These are phyloP conservation scores for Hippocampus comes DNA, from an alignment of 2,113 vertebrate genomes.

Conservation along the genomic window DNA sequence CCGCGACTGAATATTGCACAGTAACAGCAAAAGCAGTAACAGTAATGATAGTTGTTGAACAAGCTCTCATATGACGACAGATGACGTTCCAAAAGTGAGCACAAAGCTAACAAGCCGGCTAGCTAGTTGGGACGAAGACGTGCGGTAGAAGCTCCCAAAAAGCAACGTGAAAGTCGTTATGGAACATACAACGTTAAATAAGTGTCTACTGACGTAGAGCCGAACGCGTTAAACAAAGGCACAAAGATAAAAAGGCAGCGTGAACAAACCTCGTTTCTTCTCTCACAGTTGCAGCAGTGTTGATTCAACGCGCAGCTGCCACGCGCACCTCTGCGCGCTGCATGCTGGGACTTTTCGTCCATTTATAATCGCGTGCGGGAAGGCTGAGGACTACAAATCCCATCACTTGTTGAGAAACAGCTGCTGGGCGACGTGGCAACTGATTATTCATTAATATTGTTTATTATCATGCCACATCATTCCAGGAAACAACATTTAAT, in stretches of 20 bases:
- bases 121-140: neutral
- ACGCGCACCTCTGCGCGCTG: slow-evolving; percentile 11
- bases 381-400: slow-evolving; percentile 57
- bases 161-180: neutral
- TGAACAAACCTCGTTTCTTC: slow-evolving; percentile 24
- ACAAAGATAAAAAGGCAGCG: neutral
- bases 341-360: slow-evolving; percentile 50
- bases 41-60: neutral
- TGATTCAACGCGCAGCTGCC: neutral
- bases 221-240: neutral
- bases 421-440: slow-evolving; percentile 8
- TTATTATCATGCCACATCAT: neutral
- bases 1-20: neutral
- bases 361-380: neutral
- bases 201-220: neutral
- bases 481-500: neutral
- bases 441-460: neutral
- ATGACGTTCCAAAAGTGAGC: neutral
- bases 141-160: neutral
- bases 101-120: neutral
- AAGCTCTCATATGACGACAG: neutral
- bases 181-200: neutral
- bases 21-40: neutral
- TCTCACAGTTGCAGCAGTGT: neutral
- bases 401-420: neutral